Percentiles rank a stretch among this genome's conserved stretches.
Evolutionary conservation across 2,113 vertebrate species (phyloP).

Genomic region (Ginglymostoma cirratum): DNA sequence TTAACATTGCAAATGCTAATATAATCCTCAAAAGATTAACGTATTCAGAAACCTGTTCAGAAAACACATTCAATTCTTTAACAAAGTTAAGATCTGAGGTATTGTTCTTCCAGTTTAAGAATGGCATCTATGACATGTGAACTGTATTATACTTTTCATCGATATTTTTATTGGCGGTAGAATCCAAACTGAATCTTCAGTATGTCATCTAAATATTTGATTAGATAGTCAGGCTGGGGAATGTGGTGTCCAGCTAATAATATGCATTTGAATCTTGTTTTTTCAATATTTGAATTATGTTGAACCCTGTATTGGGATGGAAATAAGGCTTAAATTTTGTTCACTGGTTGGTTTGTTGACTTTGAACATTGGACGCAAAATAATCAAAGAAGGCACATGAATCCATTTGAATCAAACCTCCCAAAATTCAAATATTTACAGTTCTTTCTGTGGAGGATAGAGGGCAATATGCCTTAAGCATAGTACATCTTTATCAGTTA

Average conservation of each 20-base stretch:
- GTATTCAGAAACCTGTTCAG: conserved; percentile 6
- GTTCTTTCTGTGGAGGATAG: background rate
- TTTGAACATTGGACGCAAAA: background rate
- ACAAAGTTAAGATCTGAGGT: conserved; percentile 11
- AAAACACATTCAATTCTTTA: conserved; percentile 14
- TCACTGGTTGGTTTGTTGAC: background rate
- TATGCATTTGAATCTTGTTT: background rate
- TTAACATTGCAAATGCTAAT: background rate
- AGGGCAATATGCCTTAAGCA: background rate
- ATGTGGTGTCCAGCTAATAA: background rate
- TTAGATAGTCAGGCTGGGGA: background rate
- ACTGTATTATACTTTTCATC: background rate
- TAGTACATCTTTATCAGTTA: background rate
- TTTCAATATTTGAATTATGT: background rate
- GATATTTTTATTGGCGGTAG: background rate
- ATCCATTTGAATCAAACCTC: background rate
- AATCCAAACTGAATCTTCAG: background rate
- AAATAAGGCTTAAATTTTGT: background rate
- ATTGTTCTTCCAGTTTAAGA: conserved; percentile 26
- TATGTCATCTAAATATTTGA: background rate
- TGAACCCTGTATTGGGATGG: background rate
- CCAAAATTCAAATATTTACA: background rate
- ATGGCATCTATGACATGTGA: conserved; percentile 10
- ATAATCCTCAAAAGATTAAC: background rate
- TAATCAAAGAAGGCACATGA: conserved; percentile 23